A percentile compares a stretch with the other conserved stretches of the same genome.
Conservation (phyloP, 2,888 invertebrate species). For the Archaeoteleia sp. region DNA sequence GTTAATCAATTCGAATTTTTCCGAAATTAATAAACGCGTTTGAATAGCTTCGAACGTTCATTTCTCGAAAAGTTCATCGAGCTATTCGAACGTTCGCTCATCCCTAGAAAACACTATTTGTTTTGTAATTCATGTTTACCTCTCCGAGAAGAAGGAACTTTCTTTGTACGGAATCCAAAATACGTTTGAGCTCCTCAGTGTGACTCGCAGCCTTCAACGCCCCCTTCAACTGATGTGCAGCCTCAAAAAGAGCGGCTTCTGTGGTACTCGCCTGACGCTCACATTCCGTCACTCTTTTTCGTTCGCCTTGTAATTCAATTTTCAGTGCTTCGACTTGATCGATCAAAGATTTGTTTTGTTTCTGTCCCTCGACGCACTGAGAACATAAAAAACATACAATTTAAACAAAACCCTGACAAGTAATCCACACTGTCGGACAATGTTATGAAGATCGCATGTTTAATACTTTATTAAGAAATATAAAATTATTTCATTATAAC, state of each 20-base stretch:
- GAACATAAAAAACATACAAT: no score
- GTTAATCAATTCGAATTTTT: no score
- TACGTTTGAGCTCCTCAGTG: slow-evolving; percentile 68
- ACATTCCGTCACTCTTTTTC: slow-evolving; percentile 68
- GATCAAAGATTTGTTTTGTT: slow-evolving; percentile 76
- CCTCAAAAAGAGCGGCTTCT: slow-evolving; percentile 75
- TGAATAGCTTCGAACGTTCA: no score
- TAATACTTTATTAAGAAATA: no score
- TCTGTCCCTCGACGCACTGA: slow-evolving; percentile 77
- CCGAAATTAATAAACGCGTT: neutral
- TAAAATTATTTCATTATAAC: no score
- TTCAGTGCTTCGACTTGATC: slow-evolving; percentile 76
- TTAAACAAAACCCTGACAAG: slow-evolving; percentile 2
- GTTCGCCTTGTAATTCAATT: slow-evolving; percentile 76
- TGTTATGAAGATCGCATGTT: no score
- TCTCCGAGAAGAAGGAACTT: slow-evolving; percentile 70
- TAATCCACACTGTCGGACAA: no score
- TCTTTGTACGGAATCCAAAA: slow-evolving; percentile 68
- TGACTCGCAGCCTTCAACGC: slow-evolving; percentile 74
- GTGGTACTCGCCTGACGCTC: slow-evolving; percentile 67
- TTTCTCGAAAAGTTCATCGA: no score
- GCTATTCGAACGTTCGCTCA: no score
- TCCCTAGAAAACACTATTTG: no score
- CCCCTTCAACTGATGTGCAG: slow-evolving; percentile 71
- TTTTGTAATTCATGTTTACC: no score